These are phyloP conservation scores for Tricholaema leucomelas DNA, from an alignment of 2,113 vertebrate species.

Conservation along the genomic window DNA sequence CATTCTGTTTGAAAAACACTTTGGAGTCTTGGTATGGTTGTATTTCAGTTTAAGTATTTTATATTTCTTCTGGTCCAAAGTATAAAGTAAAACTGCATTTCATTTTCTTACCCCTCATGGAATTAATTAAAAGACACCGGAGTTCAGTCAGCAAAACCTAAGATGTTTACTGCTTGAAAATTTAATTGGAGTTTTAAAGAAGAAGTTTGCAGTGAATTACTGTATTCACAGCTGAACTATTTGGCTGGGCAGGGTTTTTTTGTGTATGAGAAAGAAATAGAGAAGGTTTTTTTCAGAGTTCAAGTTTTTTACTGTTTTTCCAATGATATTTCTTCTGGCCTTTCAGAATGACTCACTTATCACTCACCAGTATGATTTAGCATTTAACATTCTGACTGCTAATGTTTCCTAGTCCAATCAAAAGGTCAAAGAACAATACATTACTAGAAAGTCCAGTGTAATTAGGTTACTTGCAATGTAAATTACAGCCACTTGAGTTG, in stretches of 20 bases:
- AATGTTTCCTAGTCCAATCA: conserved; percentile 25
- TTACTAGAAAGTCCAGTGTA: background rate
- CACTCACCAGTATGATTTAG: conserved; percentile 23
- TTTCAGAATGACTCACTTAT: conserved; percentile 18
- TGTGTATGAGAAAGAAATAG: background rate
- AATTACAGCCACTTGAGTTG: conserved; percentile 16
- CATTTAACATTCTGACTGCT: conserved; percentile 15
- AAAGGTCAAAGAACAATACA: conserved; percentile 21
- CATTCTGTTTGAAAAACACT: background rate
- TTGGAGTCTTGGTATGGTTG: background rate
- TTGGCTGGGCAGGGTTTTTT: background rate
- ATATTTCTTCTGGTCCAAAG: background rate
- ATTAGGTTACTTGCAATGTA: conserved; percentile 32
- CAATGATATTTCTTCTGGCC: background rate
- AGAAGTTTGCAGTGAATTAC: background rate
- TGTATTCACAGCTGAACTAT: background rate
- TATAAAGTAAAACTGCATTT: background rate
- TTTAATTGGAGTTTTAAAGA: background rate
- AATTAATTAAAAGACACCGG: background rate
- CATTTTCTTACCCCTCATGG: background rate
- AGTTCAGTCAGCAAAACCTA: background rate
- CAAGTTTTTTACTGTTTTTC: conserved; percentile 13
- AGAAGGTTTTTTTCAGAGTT: background rate
- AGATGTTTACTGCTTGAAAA: background rate
- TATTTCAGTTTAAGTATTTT: background rate